Conservation (phyloP, 2,113 vertebrate species). For the Pelvicachromis taeniatus region DNA sequence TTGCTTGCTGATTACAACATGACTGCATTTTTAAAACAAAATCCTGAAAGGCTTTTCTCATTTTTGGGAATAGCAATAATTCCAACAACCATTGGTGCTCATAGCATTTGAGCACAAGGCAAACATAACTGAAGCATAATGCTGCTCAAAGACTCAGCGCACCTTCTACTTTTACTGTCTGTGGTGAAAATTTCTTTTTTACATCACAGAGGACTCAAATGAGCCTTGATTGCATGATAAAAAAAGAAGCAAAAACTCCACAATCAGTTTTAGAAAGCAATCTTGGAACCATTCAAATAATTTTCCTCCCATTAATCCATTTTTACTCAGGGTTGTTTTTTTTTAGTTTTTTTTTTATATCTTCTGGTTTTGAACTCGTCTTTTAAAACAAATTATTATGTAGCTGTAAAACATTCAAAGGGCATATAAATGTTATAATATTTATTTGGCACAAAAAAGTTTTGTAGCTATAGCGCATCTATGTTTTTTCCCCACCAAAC, state of each 20-base stretch:
- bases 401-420: rapidly evolving
- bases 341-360: background rate
- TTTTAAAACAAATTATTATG: background rate
- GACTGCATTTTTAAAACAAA: background rate
- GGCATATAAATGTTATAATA: background rate
- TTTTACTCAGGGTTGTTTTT: background rate
- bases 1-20: background rate
- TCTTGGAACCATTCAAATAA: background rate
- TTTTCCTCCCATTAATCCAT: background rate
- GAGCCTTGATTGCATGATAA: background rate
- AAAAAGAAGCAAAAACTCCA: background rate
- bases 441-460: background rate
- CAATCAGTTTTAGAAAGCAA: background rate
- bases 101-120: too few relatives aligned
- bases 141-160: background rate
- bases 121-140: too few relatives aligned
- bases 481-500: background rate
- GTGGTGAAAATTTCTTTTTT: background rate
- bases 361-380: background rate
- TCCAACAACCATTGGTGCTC: background rate
- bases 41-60: background rate
- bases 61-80: background rate
- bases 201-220: background rate
- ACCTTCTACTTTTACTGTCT: background rate
- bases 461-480: background rate